These are phyloP conservation scores for Parnassius glacialis DNA, from an alignment of 2,888 invertebrate genomes.

Conservation along the genomic window DNA sequence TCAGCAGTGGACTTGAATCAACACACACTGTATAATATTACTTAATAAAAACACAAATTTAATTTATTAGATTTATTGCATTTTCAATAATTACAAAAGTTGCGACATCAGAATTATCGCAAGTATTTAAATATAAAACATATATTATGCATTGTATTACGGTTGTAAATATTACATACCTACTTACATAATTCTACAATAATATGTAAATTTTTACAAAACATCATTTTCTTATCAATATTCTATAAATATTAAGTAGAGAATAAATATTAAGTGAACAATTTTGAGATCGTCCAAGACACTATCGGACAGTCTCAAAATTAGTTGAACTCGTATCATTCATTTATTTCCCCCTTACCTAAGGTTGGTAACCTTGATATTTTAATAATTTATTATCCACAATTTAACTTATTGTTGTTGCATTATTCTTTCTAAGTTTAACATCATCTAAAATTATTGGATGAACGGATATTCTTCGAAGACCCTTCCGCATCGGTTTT, in stretches of 20 bases:
- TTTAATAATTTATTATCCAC: conserved; percentile 24
- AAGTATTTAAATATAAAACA: conserved; percentile 22
- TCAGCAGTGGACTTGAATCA: too few relatives aligned
- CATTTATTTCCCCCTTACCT: conserved; percentile 8
- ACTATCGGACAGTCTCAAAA: conserved; percentile 74
- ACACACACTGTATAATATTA: too few relatives aligned
- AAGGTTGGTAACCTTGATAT: background rate
- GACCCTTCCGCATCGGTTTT: conserved; percentile 58
- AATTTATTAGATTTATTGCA: conserved; percentile 7
- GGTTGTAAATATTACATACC: conserved; percentile 57
- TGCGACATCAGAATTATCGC: conserved; percentile 1
- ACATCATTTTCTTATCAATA: conserved; percentile 9
- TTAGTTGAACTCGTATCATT: conserved; percentile 31
- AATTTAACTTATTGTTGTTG: conserved; percentile 19
- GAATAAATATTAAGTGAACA: conserved; percentile 49
- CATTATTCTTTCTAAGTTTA: conserved; percentile 20
- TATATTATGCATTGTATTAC: conserved; percentile 6
- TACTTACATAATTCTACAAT: conserved; percentile 28
- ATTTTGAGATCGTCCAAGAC: conserved; percentile 77
- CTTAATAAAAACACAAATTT: too few relatives aligned
- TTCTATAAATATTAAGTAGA: conserved; percentile 17
- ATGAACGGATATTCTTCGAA: conserved; percentile 58
- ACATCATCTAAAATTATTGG: conserved; percentile 51
- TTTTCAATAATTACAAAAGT: conserved; percentile 29
- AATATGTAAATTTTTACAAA: conserved; percentile 30